Percentiles rank a stretch among this genome's conserved stretches.
Conservation (phyloP, 53 echinoderm and acorn worm genomes). For the Luidia sarsii region DNA sequence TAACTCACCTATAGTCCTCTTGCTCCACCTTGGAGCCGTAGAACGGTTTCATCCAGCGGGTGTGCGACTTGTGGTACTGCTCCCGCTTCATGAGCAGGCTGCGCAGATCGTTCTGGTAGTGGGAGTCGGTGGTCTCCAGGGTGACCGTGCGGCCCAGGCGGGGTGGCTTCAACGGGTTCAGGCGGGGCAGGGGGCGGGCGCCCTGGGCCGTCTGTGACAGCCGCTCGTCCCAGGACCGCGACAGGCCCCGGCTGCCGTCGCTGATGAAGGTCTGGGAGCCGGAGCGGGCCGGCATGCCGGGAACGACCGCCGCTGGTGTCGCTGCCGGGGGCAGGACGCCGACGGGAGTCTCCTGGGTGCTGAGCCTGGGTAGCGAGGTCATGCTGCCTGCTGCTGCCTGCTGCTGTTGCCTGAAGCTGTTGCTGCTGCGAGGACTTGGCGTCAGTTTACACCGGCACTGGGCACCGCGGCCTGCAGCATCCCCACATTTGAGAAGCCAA, state of each 20-base stretch:
- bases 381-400: slow-evolving; percentile 27
- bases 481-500: too few relatives aligned
- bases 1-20: slow-evolving; percentile 90
- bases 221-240: slow-evolving; percentile 44
- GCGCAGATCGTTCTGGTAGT: slow-evolving; percentile 76
- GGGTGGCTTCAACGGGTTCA: slow-evolving; percentile 82
- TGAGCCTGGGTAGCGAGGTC: slow-evolving; percentile 76
- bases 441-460: too few relatives aligned
- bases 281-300: slow-evolving; percentile 47
- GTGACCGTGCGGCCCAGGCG: slow-evolving; percentile 65
- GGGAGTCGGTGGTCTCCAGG: slow-evolving; percentile 80
- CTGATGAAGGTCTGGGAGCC: slow-evolving; percentile 46
- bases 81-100: slow-evolving; percentile 80
- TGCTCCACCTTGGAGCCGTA: slow-evolving; percentile 92
- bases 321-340: slow-evolving; percentile 44
- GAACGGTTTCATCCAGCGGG: slow-evolving; percentile 91
- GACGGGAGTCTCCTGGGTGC: slow-evolving; percentile 65
- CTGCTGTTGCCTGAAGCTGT: too few relatives aligned
- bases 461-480: slow-evolving; percentile 46
- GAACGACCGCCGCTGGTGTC: slow-evolving; percentile 2
- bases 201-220: slow-evolving; percentile 42
- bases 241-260: slow-evolving; percentile 5
- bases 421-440: too few relatives aligned
- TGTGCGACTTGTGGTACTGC: slow-evolving; percentile 85
- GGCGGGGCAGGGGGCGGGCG: slow-evolving; percentile 50